Evolutionary conservation across 2,797 vertebrate genomes (phyloP).

Genomic region (Prunella strophiata): DNA sequence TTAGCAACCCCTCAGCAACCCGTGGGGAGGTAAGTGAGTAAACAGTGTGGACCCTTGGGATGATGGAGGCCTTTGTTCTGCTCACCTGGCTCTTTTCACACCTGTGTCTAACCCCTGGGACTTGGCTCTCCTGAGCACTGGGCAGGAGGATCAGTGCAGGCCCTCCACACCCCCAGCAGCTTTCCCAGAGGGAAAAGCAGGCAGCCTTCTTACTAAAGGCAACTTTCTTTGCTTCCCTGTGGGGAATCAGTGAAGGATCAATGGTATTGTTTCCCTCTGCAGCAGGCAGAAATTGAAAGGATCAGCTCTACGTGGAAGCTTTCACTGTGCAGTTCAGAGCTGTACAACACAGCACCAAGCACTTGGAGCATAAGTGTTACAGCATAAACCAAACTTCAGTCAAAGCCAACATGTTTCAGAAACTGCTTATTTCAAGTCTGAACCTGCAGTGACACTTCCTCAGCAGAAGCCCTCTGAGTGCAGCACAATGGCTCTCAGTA

Average conservation of each 20-base stretch:
- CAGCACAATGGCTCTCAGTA: not conserved
- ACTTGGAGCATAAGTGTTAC: not conserved
- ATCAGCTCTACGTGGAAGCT: not conserved
- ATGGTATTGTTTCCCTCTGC: not conserved
- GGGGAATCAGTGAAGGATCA: not conserved
- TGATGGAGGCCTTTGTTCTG: not conserved
- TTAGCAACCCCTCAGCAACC: not conserved
- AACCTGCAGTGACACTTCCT: not conserved
- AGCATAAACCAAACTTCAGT: not conserved
- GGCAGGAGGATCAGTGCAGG: not conserved
- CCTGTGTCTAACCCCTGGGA: not conserved
- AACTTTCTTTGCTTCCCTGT: not conserved
- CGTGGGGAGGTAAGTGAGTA: fast-evolving
- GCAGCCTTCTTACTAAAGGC: not conserved
- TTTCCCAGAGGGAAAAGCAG: not conserved
- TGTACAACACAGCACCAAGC: not conserved
- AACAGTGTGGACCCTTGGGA: not conserved
- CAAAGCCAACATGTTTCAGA: not conserved
- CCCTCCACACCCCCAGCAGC: not conserved
- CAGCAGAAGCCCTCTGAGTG: not conserved
- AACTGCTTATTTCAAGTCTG: not conserved
- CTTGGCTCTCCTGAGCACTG: not conserved
- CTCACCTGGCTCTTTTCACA: not conserved
- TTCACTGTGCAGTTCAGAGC: not conserved
- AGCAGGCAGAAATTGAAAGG: not conserved